A percentile compares a stretch with the other conserved stretches of the same genome.
phyloP scores from a whole-genome alignment of 1,140 invertebrate species.

The Lordiphosa collinella region DNA sequence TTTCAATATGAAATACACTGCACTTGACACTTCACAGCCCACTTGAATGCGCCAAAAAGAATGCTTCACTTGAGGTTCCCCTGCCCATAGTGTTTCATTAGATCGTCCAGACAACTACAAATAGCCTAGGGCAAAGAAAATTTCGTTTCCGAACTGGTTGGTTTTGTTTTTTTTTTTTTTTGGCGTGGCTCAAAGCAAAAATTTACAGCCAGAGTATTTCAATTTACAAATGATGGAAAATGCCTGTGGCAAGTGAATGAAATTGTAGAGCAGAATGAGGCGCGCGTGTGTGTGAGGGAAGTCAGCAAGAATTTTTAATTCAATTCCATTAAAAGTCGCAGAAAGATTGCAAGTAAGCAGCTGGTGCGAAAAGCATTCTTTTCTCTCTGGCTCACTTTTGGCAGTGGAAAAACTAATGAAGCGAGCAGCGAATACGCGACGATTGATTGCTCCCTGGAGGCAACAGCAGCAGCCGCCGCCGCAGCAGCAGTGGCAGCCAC shows the following conservation, averaged over 20 bases:
- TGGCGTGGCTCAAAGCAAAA: slow-evolving; percentile 43
- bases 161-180: slow-evolving; percentile 8
- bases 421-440: slow-evolving; percentile 66
- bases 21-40: slow-evolving; percentile 63
- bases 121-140: slow-evolving; percentile 2
- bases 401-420: slow-evolving; percentile 66
- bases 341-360: slow-evolving; percentile 49
- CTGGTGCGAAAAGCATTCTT: slow-evolving; percentile 44
- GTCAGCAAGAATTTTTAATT: slow-evolving; percentile 65
- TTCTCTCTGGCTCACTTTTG: slow-evolving; percentile 23
- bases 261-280: background rate
- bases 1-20: slow-evolving; percentile 55
- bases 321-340: slow-evolving; percentile 75
- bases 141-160: slow-evolving; percentile 3
- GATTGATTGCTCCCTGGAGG: slow-evolving; percentile 77
- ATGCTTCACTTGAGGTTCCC: slow-evolving; percentile 37
- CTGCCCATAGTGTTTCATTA: slow-evolving; percentile 29
- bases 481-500: slow-evolving; percentile 26
- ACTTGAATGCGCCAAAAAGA: slow-evolving; percentile 50
- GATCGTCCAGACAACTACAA: slow-evolving; percentile 20
- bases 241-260: slow-evolving; percentile 50
- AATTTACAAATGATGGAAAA: slow-evolving; percentile 73
- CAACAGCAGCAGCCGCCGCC: slow-evolving; percentile 10
- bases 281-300: slow-evolving; percentile 10
- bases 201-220: slow-evolving; percentile 51